These are phyloP conservation scores for Leucosticte australis DNA, from an alignment of 2,113 vertebrate genomes.

Conservation along the genomic window DNA sequence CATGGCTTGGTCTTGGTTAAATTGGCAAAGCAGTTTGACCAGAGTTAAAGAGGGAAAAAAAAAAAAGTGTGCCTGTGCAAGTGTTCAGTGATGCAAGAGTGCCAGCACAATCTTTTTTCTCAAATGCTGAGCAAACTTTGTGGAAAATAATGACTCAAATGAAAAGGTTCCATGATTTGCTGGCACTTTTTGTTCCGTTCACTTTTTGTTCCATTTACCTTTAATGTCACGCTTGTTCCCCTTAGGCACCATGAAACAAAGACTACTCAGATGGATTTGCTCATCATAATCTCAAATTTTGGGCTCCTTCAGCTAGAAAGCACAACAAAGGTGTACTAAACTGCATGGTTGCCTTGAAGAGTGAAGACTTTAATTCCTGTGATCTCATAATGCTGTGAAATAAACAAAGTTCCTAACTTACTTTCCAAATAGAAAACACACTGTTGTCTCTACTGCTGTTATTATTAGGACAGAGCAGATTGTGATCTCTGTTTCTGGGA, in stretches of 20 bases:
- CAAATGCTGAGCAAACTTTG: neutral
- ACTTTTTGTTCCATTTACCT: neutral
- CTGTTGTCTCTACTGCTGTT: neutral
- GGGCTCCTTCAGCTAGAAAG: neutral
- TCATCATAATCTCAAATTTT: neutral
- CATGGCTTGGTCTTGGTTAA: neutral
- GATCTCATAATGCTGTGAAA: neutral
- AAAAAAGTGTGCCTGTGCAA: neutral
- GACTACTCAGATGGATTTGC: neutral
- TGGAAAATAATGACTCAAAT: neutral
- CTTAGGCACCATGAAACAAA: neutral
- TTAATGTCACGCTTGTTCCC: neutral
- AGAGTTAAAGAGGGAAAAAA: neutral
- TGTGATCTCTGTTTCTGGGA: neutral
- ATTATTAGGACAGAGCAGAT: neutral
- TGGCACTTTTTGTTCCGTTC: neutral
- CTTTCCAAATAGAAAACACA: neutral
- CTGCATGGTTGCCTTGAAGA: neutral
- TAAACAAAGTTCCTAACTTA: neutral
- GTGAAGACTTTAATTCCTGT: neutral
- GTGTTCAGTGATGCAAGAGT: neutral
- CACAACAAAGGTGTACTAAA: neutral
- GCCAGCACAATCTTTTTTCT: neutral
- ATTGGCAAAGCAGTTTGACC: neutral
- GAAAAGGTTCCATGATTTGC: neutral